Conservation (phyloP, 2,797 vertebrate genomes). For the Trachops cirrhosus region DNA sequence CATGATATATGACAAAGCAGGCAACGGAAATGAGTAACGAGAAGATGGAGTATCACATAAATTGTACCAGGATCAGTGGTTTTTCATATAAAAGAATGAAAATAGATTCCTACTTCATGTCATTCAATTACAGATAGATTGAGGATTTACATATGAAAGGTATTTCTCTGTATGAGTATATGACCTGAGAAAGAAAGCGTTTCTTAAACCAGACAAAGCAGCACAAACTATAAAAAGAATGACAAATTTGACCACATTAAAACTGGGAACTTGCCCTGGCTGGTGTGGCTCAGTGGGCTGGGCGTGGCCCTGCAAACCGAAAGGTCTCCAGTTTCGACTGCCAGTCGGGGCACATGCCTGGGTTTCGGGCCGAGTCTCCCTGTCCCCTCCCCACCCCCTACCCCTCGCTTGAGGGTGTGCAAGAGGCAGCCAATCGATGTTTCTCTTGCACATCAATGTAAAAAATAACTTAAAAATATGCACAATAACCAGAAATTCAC, state of each 20-base stretch:
- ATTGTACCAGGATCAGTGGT: not conserved
- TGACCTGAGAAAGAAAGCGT: not conserved
- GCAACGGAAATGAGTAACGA: not conserved
- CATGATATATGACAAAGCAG: not conserved
- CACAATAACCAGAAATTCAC: not conserved
- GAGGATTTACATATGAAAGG: not conserved
- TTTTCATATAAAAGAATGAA: not conserved
- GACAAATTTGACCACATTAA: not conserved
- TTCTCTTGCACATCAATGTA: not conserved
- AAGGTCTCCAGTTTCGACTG: not conserved
- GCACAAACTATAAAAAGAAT: not conserved
- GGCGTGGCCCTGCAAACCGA: not conserved
- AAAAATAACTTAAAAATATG: not conserved
- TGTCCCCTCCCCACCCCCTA: no score
- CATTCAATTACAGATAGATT: not conserved
- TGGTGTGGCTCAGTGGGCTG: not conserved
- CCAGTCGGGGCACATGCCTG: not conserved
- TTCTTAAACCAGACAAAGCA: not conserved
- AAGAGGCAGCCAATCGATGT: not conserved
- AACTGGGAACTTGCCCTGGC: not conserved
- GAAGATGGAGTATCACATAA: not conserved
- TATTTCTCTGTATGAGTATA: not conserved
- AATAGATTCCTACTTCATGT: not conserved
- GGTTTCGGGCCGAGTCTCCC: no score
- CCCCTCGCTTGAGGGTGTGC: not conserved